Base-by-base conservation (phyloP, 2,797 vertebrate species). In the Nannoperca obscura region DNA sequence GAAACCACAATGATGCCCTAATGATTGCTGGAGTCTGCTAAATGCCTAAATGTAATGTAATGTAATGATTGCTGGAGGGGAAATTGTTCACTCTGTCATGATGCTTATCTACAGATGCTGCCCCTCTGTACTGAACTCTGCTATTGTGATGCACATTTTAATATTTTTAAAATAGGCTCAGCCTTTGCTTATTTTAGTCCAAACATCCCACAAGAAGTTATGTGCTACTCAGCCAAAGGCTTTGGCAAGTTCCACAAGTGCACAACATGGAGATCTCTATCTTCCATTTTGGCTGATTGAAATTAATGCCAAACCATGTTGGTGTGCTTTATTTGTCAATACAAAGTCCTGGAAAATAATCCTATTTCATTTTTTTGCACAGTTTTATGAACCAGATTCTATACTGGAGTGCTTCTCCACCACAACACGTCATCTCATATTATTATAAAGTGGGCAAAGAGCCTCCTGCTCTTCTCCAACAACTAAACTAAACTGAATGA, bases 111-210 rank as follows among this genome's bases (percentile, higher is more conserved):
- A 73, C 73, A 69, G 70, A 87, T 55, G 74, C 77, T 78, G 76
- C 87, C 76, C 72, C 84, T 72, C 54, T 82, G 76, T 50, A 20
- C 58, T 85, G 72, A 91, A 69, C 77, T 83, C 40, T 71, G 70
- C n/a, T 55, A 44, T 66, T 72, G 34, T 60, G 40, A 79, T 72
- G 57, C 68, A 65, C 20, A 79, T 86, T 74, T 86, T 10, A 84
- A 86, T 86, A 80, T 80, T 66, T 73, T 47, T 47, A 38, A 65
- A 77, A 76, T 40, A 70, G 54, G 17, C 52, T 78, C 34, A 78
- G 64, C 47, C 64, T 81, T 74, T 70, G 30, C 65, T 84, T 46
- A 50, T 74, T 81, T 86, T 66, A 69, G 70, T 77, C 74, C 32
- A 80, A 83, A 67, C 30, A 64, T 82, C 62, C 68, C 57, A 77